Evolutionary conservation across 2,797 vertebrate genomes (phyloP).

Genomic region (Acanthiza pusilla): DNA sequence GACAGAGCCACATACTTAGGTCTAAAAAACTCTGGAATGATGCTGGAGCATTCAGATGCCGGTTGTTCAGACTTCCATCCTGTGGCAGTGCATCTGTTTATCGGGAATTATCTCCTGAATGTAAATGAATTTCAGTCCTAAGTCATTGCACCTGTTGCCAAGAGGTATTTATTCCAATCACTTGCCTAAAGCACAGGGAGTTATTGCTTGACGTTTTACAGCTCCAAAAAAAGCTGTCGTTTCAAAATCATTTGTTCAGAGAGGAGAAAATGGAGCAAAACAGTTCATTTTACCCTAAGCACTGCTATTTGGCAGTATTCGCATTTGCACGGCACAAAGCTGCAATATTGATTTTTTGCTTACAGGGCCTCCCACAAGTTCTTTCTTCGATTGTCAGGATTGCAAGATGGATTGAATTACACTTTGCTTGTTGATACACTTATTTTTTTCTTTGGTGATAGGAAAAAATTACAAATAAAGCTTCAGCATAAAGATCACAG

Average conservation of each 20-base stretch:
- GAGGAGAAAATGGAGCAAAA: constrained; percentile 74
- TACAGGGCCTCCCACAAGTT: constrained; percentile 76
- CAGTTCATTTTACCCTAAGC: constrained; percentile 80
- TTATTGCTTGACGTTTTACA: constrained; percentile 73
- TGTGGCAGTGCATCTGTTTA: constrained; percentile 58
- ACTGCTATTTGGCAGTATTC: constrained; percentile 79
- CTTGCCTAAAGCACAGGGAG: constrained; percentile 62
- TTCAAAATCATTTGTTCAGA: constrained; percentile 77
- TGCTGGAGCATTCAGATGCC: constrained; percentile 12
- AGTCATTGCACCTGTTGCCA: constrained; percentile 72
- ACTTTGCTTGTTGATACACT: constrained; percentile 75
- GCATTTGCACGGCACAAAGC: constrained; percentile 79
- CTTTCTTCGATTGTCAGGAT: constrained; percentile 76
- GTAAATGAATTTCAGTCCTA: constrained; percentile 63
- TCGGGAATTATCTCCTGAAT: constrained; percentile 58
- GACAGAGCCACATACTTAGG: constrained; percentile 63
- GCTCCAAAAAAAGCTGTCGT: constrained; percentile 65
- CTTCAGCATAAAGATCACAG: constrained; percentile 39
- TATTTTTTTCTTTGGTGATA: constrained; percentile 53
- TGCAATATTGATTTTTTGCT: constrained; percentile 82
- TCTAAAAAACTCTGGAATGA: constrained; percentile 54
- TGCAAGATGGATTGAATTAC: constrained; percentile 83
- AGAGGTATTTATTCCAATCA: constrained; percentile 69
- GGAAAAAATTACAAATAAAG: constrained; percentile 46
- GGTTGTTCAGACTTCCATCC: constrained; percentile 19